Evolutionary conservation across 2,888 invertebrate genomes (phyloP).

Genomic region (Drosophila phalerata): DNA sequence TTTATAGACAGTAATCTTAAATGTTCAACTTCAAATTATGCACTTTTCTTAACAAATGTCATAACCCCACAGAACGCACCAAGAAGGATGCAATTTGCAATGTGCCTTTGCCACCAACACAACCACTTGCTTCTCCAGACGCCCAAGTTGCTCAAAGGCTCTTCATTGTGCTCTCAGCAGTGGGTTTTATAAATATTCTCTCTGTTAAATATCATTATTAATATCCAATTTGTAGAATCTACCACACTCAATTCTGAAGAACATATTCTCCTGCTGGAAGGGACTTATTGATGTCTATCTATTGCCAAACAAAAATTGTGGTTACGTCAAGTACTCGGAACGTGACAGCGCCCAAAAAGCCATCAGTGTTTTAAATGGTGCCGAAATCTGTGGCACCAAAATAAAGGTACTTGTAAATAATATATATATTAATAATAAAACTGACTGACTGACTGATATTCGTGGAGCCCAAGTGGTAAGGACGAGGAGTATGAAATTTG

Average conservation of each 20-base stretch:
- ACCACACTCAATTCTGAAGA: constrained; percentile 92
- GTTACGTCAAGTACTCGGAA: constrained; percentile 94
- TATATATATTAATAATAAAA: no score
- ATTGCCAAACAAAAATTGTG: constrained; percentile 95
- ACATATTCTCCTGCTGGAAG: constrained; percentile 96
- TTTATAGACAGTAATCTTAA: constrained; percentile 81
- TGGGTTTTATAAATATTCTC: constrained; percentile 45
- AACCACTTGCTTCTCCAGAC: constrained; percentile 89
- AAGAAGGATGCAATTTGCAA: constrained; percentile 87
- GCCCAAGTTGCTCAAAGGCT: constrained; percentile 89
- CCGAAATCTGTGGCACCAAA: constrained; percentile 94
- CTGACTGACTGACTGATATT: no score
- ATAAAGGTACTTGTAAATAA: constrained; percentile 85
- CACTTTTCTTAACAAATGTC: background rate
- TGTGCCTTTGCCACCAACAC: constrained; percentile 89
- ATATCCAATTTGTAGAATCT: no score
- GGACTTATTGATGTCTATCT: constrained; percentile 96
- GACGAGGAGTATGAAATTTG: no score
- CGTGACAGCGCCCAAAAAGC: constrained; percentile 89
- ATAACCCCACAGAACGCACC: constrained; percentile 67
- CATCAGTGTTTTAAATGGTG: constrained; percentile 90
- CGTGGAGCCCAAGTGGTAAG: no score
- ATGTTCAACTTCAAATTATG: background rate
- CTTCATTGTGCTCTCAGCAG: constrained; percentile 87
- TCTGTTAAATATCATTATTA: background rate